Base-by-base conservation (phyloP, 2,797 vertebrate genomes). In the Dermochelys coriacea region DNA sequence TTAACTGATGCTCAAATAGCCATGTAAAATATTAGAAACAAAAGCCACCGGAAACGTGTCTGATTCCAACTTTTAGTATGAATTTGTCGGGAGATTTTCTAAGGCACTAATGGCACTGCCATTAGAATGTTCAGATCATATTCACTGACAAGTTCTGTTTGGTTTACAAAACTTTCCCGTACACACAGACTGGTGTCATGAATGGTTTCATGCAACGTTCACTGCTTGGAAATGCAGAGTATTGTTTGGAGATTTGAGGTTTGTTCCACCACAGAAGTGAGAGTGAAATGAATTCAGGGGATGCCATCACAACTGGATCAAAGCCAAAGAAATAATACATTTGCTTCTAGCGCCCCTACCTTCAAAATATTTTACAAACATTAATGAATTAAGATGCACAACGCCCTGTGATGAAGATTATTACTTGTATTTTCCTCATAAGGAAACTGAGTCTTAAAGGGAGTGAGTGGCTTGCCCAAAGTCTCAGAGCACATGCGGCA, bases 271-370 rank as follows among this genome's bases (percentile, higher is more conserved):
- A 4, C 85, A 49, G 87, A 93, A 77, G 89, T 87, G 47, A 92
- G 1, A 80, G 74, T 71, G 84, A 93, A 97, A 96, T 97, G 94
- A 96, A 96, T 94, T 94, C 95, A 92, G 80, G 86, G 92, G 89
- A 92, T 79, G 91, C 82, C 94, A 95, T 82, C 95, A 85, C 41
- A 88, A 78, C 82, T 93, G 95, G 96, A 91, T 50, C 51, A 93
- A 92, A 85, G 95, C 96, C 96, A 95, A 95, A 84, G 90, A 92
- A 95, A 96, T 85, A 95, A 96, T 37, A 82, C 80, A 64, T 88
- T 96, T 87, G 41, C 82, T 95, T 82, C 85, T 64, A 95, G 89
- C 80, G 90, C 91, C 93, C 90, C 89, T 96, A 94, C 91, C 88
- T 84, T 91, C 74, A 52, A 47, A 96, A 90, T 93, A 80, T 87